phyloP scores from a whole-genome alignment of 2,113 vertebrate genomes.

The Elanoides forficatus region DNA sequence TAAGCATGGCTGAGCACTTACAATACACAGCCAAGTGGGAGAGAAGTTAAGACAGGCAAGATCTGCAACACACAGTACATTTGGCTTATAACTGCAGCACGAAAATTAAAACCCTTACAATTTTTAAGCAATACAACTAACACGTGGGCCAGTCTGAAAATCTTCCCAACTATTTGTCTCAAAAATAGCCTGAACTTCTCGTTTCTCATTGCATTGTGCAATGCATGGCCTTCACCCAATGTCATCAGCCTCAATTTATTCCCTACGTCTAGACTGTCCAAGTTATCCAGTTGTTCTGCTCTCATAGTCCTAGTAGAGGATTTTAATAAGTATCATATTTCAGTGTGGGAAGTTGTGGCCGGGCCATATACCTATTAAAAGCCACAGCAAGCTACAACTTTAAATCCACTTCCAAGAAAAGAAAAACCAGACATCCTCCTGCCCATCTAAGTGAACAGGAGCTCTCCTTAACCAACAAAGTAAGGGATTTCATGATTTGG shows the following conservation, averaged over 20 bases:
- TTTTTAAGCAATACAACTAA: neutral
- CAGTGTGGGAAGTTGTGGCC: neutral
- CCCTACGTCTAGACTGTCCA: fast-evolving
- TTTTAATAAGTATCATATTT: neutral
- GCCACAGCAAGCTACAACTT: neutral
- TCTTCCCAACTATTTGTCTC: neutral
- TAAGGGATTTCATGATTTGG: neutral
- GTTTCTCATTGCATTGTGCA: fast-evolving
- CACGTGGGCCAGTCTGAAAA: fast-evolving
- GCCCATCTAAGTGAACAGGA: neutral
- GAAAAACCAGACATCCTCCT: neutral
- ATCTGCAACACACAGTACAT: neutral
- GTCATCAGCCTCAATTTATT: neutral
- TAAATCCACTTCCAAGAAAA: neutral
- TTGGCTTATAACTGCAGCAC: fast-evolving
- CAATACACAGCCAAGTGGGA: neutral
- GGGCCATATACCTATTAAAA: neutral
- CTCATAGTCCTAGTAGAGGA: fast-evolving
- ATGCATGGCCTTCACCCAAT: fast-evolving
- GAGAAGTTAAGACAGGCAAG: neutral
- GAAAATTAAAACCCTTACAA: neutral
- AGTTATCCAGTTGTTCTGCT: neutral
- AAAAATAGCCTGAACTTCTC: neutral
- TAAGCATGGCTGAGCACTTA: neutral
- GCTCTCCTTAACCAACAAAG: neutral